Conservation (phyloP, 2,113 vertebrate species). For the Corythoichthys intestinalis region DNA sequence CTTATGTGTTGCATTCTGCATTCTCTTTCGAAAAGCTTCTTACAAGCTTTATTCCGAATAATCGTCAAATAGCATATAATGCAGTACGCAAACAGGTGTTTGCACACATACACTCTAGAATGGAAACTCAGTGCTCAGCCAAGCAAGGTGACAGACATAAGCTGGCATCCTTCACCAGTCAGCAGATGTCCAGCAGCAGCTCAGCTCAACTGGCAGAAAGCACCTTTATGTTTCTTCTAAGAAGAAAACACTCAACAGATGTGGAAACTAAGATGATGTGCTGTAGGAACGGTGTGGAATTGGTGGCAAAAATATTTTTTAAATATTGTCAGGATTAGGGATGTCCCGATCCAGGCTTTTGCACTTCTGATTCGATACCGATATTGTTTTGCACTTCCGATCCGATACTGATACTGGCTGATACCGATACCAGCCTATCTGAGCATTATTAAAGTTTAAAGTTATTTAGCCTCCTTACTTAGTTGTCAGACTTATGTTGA, state of each 20-base stretch:
- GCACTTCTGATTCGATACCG: no score
- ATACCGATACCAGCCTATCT: no score
- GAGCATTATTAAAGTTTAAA: no score
- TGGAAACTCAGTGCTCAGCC: not conserved
- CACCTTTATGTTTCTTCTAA: not conserved
- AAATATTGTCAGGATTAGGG: no score
- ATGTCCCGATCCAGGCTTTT: no score
- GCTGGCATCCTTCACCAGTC: not conserved
- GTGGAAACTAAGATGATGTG: not conserved
- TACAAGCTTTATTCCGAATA: not conserved
- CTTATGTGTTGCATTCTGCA: no score
- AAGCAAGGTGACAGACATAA: constrained; percentile 1
- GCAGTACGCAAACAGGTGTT: not conserved
- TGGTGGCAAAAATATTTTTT: not conserved
- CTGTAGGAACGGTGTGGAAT: not conserved
- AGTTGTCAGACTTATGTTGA: no score
- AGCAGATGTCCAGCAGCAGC: constrained; percentile 3
- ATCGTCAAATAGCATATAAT: not conserved
- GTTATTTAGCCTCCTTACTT: no score
- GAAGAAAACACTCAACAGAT: not conserved
- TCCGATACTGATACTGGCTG: no score
- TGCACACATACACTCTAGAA: not conserved
- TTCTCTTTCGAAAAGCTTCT: not conserved
- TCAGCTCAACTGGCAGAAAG: not conserved
- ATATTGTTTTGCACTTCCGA: no score